Conservation (phyloP, 92 coral and sea anemone genomes). For the Phenganax stokvisi region DNA sequence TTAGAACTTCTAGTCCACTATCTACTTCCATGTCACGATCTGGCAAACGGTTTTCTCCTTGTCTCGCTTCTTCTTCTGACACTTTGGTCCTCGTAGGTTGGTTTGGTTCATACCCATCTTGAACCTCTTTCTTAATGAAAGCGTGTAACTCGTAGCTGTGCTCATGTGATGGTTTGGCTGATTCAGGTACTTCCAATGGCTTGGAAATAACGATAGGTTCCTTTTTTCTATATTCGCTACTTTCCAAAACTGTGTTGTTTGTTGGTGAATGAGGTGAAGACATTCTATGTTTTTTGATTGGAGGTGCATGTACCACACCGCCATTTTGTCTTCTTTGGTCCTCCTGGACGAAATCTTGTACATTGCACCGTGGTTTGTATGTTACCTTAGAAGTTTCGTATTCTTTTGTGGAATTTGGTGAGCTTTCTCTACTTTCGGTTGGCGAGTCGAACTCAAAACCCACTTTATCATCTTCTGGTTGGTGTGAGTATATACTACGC, state of each 20-base stretch:
- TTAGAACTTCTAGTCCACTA: neutral
- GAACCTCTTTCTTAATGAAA: neutral
- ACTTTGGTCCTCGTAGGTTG: neutral
- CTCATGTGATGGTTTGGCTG: neutral
- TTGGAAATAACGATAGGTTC: neutral
- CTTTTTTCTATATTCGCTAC: neutral
- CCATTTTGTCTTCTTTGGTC: slow-evolving; percentile 2
- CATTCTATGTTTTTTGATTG: slow-evolving; percentile 13
- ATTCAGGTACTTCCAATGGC: neutral
- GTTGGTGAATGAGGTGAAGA: slow-evolving; percentile 4
- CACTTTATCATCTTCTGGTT: neutral
- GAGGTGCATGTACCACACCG: neutral
- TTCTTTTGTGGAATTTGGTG: neutral
- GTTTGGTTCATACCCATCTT: neutral
- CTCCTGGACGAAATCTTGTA: slow-evolving; percentile 19
- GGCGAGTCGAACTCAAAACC: slow-evolving; percentile 19
- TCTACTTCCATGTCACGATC: neutral
- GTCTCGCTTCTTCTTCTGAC: neutral
- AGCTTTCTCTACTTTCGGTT: neutral
- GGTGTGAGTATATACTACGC: neutral
- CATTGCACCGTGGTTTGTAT: slow-evolving; percentile 13
- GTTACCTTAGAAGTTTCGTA: neutral
- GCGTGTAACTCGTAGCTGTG: neutral
- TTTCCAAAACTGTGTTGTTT: neutral
- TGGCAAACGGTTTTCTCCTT: neutral